Evolutionary conservation across 1,140 invertebrate genomes (phyloP).

Genomic region (Ladona fulva): DNA sequence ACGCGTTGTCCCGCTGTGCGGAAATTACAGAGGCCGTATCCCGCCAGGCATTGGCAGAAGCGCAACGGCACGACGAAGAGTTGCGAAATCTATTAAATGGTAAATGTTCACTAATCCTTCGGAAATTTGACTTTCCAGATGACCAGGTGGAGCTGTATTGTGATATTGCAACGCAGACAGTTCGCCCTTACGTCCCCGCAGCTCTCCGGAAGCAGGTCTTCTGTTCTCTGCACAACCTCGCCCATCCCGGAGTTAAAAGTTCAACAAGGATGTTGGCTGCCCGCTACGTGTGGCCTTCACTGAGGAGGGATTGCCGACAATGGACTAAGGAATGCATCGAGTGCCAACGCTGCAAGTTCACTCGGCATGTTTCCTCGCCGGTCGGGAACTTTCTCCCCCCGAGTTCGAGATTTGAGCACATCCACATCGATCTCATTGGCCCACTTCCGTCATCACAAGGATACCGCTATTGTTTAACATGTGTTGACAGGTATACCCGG

Average conservation of each 20-base stretch:
- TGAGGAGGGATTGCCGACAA: no score
- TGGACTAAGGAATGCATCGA: no score
- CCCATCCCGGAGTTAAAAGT: no score
- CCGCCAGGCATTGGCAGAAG: slow-evolving; percentile 15
- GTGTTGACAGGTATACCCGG: slow-evolving; percentile 37
- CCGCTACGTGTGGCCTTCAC: no score
- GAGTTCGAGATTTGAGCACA: slow-evolving; percentile 24
- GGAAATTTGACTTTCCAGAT: background rate
- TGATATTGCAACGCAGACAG: slow-evolving; percentile 20
- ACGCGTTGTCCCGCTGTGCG: slow-evolving; percentile 12
- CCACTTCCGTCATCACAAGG: slow-evolving; percentile 33
- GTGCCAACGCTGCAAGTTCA: no score
- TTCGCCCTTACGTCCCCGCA: slow-evolving; percentile 16
- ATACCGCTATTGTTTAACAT: slow-evolving; percentile 34
- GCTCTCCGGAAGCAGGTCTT: slow-evolving; percentile 20
- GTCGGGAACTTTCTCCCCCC: slow-evolving; percentile 3
- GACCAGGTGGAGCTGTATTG: background rate
- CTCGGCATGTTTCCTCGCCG: slow-evolving; percentile 19
- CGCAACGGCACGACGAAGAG: slow-evolving; percentile 15
- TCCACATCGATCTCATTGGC: slow-evolving; percentile 35
- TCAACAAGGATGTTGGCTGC: slow-evolving; percentile 21
- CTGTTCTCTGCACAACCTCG: no score
- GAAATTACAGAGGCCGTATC: slow-evolving; percentile 20
- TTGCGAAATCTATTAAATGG: background rate
- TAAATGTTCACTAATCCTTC: background rate